Evolutionary conservation across 2,113 vertebrate species (phyloP).

Genomic region (Cercocebus atys): DNA sequence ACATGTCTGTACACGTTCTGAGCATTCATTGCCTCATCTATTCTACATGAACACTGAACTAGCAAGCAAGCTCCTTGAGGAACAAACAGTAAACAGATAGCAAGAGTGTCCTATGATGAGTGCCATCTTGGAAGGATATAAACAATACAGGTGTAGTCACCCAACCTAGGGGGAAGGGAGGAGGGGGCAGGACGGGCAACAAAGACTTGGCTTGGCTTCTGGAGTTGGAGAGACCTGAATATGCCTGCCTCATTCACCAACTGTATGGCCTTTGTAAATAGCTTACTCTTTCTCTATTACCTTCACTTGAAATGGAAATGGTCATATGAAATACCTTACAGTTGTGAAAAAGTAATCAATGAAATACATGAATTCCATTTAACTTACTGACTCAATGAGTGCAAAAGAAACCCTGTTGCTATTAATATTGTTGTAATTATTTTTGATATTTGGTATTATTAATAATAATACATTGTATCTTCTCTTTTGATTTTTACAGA

Average conservation of each 20-base stretch:
- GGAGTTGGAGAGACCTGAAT: neutral
- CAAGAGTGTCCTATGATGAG: neutral
- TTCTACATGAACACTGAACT: neutral
- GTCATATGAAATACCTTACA: neutral
- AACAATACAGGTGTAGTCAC: neutral
- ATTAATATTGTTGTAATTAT: neutral
- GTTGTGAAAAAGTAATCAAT: neutral
- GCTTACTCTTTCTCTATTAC: neutral
- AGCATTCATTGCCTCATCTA: neutral
- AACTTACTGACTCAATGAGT: neutral
- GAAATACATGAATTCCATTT: neutral
- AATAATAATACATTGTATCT: neutral
- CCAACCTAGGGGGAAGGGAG: accelerated
- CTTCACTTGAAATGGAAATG: neutral
- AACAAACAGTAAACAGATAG: neutral
- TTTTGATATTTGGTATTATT: neutral
- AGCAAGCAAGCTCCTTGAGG: neutral
- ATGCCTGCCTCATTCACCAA: neutral
- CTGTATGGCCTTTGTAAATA: accelerated
- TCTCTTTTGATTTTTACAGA: neutral
- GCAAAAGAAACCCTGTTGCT: neutral
- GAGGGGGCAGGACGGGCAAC: accelerated
- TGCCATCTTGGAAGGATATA: too few relatives aligned
- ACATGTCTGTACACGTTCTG: neutral
- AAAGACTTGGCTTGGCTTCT: neutral